Conservation (phyloP, 2,113 vertebrate genomes). For the Hassar affinis region DNA sequence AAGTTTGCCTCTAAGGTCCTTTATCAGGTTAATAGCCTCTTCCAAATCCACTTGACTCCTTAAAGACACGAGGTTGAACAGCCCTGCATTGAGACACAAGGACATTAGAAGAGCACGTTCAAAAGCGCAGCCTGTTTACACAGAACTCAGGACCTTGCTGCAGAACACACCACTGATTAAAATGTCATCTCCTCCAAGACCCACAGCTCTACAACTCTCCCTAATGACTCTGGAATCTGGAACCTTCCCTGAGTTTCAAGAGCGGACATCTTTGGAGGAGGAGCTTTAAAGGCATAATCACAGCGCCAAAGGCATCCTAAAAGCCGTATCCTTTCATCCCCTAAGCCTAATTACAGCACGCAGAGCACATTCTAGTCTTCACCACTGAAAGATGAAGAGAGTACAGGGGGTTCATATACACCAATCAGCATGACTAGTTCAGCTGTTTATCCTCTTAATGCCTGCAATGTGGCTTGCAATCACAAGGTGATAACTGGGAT, state of each 20-base stretch:
- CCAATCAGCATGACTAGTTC: conserved; percentile 8
- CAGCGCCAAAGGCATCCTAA: conserved; percentile 32
- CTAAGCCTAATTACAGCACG: conserved; percentile 48
- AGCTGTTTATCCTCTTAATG: conserved; percentile 17
- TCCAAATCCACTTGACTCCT: conserved; percentile 10
- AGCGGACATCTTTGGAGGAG: not conserved
- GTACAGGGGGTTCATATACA: not conserved
- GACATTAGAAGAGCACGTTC: conserved; percentile 9
- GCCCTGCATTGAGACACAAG: not conserved
- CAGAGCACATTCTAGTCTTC: conserved; percentile 20
- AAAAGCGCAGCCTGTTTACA: not conserved
- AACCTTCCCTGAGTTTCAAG: not conserved
- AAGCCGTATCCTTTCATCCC: conserved; percentile 33
- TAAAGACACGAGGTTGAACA: not conserved
- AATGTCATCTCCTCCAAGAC: conserved; percentile 27
- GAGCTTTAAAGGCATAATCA: conserved; percentile 43
- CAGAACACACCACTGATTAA: conserved; percentile 43
- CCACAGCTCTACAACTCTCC: not conserved
- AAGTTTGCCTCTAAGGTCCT: not conserved
- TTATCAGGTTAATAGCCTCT: conserved; percentile 6
- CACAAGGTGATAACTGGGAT: conserved; percentile 34
- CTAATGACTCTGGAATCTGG: conserved; percentile 35
- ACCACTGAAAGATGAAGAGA: conserved; percentile 32
- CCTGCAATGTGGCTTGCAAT: conserved; percentile 10
- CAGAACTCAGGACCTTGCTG: not conserved